phyloP scores from a whole-genome alignment of 1,140 invertebrate genomes.

The Drosophila takahashii region DNA sequence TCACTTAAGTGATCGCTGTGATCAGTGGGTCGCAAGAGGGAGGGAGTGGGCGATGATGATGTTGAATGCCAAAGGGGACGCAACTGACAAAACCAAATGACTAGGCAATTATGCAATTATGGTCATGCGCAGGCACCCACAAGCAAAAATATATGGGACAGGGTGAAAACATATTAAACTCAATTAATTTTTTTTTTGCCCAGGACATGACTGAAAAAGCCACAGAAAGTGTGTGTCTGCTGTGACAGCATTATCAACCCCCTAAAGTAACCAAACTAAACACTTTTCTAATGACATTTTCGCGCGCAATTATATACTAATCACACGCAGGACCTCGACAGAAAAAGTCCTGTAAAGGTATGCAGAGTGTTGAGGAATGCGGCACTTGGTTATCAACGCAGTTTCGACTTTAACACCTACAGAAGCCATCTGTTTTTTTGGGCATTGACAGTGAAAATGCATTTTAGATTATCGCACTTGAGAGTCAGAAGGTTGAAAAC shows the following conservation, averaged over 20 bases:
- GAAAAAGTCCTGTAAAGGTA: conserved; percentile 18
- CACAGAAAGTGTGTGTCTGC: conserved; percentile 17
- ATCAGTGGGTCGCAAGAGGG: not conserved
- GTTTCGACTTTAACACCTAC: conserved; percentile 62
- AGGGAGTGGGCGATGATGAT: conserved; percentile 11
- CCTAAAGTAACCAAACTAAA: conserved; percentile 39
- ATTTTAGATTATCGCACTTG: conserved; percentile 76
- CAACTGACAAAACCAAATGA: conserved; percentile 72
- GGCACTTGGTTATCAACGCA: conserved; percentile 67
- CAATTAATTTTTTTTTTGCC: conserved; percentile 55
- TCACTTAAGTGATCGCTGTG: conserved; percentile 67
- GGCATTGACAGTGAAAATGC: conserved; percentile 60
- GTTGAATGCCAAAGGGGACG: conserved; percentile 39
- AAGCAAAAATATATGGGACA: conserved; percentile 14
- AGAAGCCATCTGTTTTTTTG: conserved; percentile 50
- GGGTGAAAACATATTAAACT: conserved; percentile 55
- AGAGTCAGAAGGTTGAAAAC: conserved; percentile 13
- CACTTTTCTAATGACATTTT: conserved; percentile 77
- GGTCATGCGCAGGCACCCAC: conserved; percentile 57
- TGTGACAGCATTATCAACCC: conserved; percentile 72
- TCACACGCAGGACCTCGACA: conserved; percentile 59
- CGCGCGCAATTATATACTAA: conserved; percentile 74
- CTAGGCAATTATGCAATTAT: conserved; percentile 79
- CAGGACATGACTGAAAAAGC: conserved; percentile 44
- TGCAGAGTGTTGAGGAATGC: conserved; percentile 50